These are phyloP conservation scores for Drosophila fuyamai DNA, from an alignment of 1,140 invertebrate species.

Conservation along the genomic window DNA sequence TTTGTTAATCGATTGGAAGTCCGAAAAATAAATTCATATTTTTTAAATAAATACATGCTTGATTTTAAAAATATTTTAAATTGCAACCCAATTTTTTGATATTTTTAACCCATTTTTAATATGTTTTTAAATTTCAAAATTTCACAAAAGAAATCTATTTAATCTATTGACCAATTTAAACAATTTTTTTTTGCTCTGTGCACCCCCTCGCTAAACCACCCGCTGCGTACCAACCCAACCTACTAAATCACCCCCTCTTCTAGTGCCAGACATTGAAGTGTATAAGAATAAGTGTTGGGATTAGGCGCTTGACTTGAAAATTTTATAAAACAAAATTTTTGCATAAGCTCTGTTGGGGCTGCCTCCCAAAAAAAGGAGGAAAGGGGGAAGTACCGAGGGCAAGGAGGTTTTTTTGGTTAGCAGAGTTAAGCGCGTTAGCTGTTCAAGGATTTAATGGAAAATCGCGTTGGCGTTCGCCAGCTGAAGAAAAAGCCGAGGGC, in stretches of 20 bases:
- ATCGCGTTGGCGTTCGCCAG: conserved; percentile 61
- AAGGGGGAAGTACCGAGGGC: background rate
- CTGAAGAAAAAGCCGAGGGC: conserved; percentile 27
- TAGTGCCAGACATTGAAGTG: conserved; percentile 80
- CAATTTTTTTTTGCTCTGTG: conserved; percentile 2
- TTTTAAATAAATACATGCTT: too few species aligned
- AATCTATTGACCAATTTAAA: too few species aligned
- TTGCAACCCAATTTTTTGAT: too few species aligned
- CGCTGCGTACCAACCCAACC: conserved; percentile 1
- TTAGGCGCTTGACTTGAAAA: conserved; percentile 83
- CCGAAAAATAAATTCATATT: too few species aligned
- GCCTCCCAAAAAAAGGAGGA: conserved; percentile 22
- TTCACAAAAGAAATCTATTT: too few species aligned
- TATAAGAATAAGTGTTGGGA: conserved; percentile 83
- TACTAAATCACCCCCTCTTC: conserved; percentile 20
- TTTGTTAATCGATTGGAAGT: too few species aligned
- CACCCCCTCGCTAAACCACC: background rate
- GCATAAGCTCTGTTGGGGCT: conserved; percentile 71
- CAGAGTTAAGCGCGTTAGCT: conserved; percentile 78
- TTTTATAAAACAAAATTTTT: conserved; percentile 84
- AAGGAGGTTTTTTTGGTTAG: conserved; percentile 53
- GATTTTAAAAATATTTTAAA: too few species aligned
- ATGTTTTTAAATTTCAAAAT: background rate
- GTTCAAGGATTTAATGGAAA: conserved; percentile 82
- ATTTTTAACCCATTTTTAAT: too few species aligned